Base-by-base conservation (phyloP, 2,113 vertebrate species). In the Heptranchias perlo region DNA sequence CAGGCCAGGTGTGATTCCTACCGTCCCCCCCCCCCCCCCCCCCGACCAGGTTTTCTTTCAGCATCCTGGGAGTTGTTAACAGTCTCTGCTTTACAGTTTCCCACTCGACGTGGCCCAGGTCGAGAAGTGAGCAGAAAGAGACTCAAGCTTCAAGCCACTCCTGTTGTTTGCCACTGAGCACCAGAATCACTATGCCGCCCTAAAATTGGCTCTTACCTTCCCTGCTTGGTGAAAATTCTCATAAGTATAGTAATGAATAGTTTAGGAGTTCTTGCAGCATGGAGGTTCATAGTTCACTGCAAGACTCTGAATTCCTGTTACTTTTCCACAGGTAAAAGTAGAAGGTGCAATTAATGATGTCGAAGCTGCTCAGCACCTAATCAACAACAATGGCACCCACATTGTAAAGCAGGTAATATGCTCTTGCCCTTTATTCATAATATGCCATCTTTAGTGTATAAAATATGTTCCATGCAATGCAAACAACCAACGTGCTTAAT, bases 331-430 rank as follows among this genome's bases (percentile, higher is more conserved):
- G 99, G 97, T 97, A 91, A 98, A 98, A 97, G 97, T 99, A 95
- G 96, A 96, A 84, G 97, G 97, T 23, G 97, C 98, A 87, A 96
- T 99, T 23, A 69, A 96, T 0, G 97, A 97, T 96, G 97, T 99
- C 96, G 98, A 99, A 96, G 96, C 97, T 61, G 98, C 98, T 21
- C 99, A 99, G 97, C 89, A 97, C 95, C 98, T 99, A 96, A 97
- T 99, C 96, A 98, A 97, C 96, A 97, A 98, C 18, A 98, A 98
- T 0, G 97, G 98, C 86, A 98, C 98, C 31, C 96, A 96, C 13
- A 93, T 99, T 96, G 97, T 99, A 96, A 96, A 97, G 25, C 97
- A 97, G 98, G 99, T 99, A 97, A 97, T 10, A 16, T 31, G 78
- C 44, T 93, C 49, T 49, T 54, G 28, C 47, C 1, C 2, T 16